Evolutionary conservation across 2,113 vertebrate genomes (phyloP), one percentile per base, ranked within the genome.

Genomic region (Cichladusa arquata): DNA sequence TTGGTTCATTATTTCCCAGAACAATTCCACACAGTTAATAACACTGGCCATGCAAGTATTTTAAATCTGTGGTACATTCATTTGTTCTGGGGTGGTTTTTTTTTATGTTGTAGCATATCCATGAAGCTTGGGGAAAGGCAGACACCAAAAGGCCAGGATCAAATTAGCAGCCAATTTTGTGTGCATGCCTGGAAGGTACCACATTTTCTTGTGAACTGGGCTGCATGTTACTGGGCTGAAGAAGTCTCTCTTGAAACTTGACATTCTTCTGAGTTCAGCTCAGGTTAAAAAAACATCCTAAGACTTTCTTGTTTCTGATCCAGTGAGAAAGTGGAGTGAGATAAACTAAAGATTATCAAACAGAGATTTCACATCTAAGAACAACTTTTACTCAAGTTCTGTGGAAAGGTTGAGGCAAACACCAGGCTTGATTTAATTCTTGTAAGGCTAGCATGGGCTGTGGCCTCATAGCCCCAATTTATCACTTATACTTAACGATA

Each of bases 11-110:
- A 34, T 50, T 66, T 44, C 44, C 23, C 29, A 31, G n/a, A 89
- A 33, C 42, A 51, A 34, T 92, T 95, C 11, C 57, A 54, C 25
- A 8, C 12, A 38, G 51, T 44, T 71, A 81, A 91, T 87, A 33
- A 1, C 24, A 56, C 29, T 81, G 34, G 18, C 60, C 34, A 16
- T 40, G 18, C 38, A 64, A 66, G 8, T 51, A 44, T 67, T 84
- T 87, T 38, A 47, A 58, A 76, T 65, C 14, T 79, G 26, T 33
- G 26, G 8, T 64, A 25, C 10, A 5, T 31, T 16, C 22, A 33
- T 60, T 82, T 80, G 10, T 13, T 80, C 28, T 79, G 33, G 20
- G 5, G 0, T 0, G 44, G 12, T 24, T 24, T 23, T 47, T 20
- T 45, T 45, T 22, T 47, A 8, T 45, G 40, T 62, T 77, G 23